Evolutionary conservation across 2,113 vertebrate species (phyloP).

Genomic region (Chunga burmeisteri): DNA sequence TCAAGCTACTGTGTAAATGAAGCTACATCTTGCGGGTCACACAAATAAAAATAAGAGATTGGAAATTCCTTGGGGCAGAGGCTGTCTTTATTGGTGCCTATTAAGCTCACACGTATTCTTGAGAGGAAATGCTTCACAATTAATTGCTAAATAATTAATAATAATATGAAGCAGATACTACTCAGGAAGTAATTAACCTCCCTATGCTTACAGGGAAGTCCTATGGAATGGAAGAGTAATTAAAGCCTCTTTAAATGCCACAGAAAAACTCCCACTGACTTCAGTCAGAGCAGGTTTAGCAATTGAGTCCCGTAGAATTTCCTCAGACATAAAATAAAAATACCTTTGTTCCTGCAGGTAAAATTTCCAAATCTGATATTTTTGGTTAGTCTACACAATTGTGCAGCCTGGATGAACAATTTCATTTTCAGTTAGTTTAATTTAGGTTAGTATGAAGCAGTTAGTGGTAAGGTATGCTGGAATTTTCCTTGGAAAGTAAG

Average conservation of each 20-base stretch:
- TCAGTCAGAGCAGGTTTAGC: neutral
- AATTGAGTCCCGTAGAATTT: neutral
- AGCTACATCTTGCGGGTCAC: neutral
- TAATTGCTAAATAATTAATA: conserved; percentile 56
- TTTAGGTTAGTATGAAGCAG: neutral
- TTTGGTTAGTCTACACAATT: neutral
- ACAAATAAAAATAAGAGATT: neutral
- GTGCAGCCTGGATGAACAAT: neutral
- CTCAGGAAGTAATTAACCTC: conserved; percentile 44
- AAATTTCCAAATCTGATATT: neutral
- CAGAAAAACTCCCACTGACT: neutral
- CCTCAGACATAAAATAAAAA: neutral
- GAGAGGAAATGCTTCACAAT: conserved; percentile 14
- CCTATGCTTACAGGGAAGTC: neutral
- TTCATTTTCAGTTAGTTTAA: neutral
- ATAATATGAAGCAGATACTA: conserved; percentile 4
- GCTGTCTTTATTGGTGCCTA: neutral
- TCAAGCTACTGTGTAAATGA: neutral
- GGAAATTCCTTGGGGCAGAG: neutral
- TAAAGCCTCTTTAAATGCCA: neutral
- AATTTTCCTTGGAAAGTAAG: neutral
- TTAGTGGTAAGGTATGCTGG: neutral
- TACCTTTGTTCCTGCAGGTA: neutral
- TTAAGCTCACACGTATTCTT: neutral
- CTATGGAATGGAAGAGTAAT: conserved; percentile 5